Conservation (phyloP, 1,140 invertebrate genomes). For the Macrocentrus cingulum region DNA sequence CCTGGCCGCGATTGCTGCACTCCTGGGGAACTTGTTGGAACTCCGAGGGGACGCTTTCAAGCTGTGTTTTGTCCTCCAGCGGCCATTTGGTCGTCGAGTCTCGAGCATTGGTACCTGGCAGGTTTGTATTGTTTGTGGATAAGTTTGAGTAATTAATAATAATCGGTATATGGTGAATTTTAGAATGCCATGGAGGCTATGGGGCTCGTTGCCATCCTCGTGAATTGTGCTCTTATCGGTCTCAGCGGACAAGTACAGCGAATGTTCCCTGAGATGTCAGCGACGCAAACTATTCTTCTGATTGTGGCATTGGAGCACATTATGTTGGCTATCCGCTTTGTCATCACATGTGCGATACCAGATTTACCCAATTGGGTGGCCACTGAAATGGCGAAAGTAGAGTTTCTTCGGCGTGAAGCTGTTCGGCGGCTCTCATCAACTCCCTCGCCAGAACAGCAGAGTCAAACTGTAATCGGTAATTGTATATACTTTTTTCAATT, state of each 20-base stretch:
- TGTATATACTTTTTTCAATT: too few relatives aligned
- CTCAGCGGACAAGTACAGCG: slow-evolving; percentile 87
- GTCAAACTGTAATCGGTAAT: slow-evolving; percentile 54
- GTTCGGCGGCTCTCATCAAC: slow-evolving; percentile 60
- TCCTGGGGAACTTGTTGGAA: slow-evolving; percentile 93
- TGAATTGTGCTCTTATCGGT: slow-evolving; percentile 93
- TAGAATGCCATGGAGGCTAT: slow-evolving; percentile 91
- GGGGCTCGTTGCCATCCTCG: slow-evolving; percentile 89
- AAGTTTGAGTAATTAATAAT: too few relatives aligned
- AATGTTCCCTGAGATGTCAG: slow-evolving; percentile 83
- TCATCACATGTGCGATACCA: slow-evolving; percentile 83
- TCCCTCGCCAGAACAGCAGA: slow-evolving; percentile 54
- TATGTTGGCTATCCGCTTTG: slow-evolving; percentile 79
- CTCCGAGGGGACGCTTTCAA: slow-evolving; percentile 96
- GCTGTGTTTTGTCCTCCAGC: slow-evolving; percentile 88
- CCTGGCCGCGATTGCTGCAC: slow-evolving; percentile 86
- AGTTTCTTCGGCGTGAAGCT: slow-evolving; percentile 76
- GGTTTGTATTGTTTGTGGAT: slow-evolving; percentile 58
- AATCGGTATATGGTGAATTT: slow-evolving; percentile 1
- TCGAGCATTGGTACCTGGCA: slow-evolving; percentile 96
- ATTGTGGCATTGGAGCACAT: slow-evolving; percentile 90
- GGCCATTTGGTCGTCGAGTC: slow-evolving; percentile 90
- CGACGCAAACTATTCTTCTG: slow-evolving; percentile 81
- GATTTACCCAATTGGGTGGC: slow-evolving; percentile 91
- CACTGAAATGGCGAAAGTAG: slow-evolving; percentile 83